These are phyloP conservation scores for fruit fly (Drosophila melanogaster) DNA, from an alignment of 1,140 invertebrate species.

Conservation along the genomic window Release_6_plus_ISO1_MT NT_033779.5:15347501-15348000, in stretches of 20 bases:
- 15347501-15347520: constrained; percentile 55
- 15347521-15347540: constrained; percentile 50
- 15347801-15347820: constrained; percentile 27
- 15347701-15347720: constrained; percentile 64
- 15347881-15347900: no score
- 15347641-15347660: constrained; percentile 80
- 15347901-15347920: no score
- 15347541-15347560: constrained; percentile 47
- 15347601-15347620: constrained; percentile 61
- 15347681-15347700: constrained; percentile 51
- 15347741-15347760: constrained; percentile 73
- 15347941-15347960: no score
- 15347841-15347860: background rate
- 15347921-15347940: no score
- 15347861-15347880: background rate
- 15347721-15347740: constrained; percentile 62
- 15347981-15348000: no score
- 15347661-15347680: constrained; percentile 77
- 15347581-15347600: constrained; percentile 82
- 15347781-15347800: constrained; percentile 72
- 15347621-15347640: constrained; percentile 3
- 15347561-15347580: constrained; percentile 44
- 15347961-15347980: no score
- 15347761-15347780: constrained; percentile 49
- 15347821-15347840: constrained; percentile 23